Evolutionary conservation across 2,113 vertebrate species (phyloP).

Genomic region (Motacilla tschutschensis): DNA sequence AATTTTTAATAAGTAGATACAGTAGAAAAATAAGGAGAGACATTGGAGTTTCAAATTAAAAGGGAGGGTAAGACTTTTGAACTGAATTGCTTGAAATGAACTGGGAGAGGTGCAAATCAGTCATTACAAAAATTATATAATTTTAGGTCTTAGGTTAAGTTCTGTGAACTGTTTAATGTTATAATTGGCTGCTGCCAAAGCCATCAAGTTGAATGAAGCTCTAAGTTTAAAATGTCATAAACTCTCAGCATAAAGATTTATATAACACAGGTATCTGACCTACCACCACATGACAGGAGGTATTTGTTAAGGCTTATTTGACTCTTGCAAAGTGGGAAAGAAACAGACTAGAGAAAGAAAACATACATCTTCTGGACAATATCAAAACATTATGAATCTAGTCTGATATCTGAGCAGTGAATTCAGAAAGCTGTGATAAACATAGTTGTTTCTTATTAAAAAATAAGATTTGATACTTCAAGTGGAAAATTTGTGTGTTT

Average conservation of each 20-base stretch:
- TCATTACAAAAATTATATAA: conserved; percentile 73
- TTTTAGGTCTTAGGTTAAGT: conserved; percentile 72
- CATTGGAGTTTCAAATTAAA: conserved; percentile 53
- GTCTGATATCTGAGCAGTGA: conserved; percentile 67
- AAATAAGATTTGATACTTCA: conserved; percentile 63
- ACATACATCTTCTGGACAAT: conserved; percentile 85
- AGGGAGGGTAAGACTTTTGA: conserved; percentile 51
- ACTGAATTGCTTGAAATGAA: conserved; percentile 39
- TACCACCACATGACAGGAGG: conserved; percentile 71
- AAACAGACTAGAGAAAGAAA: conserved; percentile 60
- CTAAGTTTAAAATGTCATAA: conserved; percentile 77
- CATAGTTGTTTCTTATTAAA: conserved; percentile 74
- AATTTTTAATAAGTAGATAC: conserved; percentile 66
- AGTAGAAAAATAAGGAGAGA: conserved; percentile 39
- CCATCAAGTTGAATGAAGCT: conserved; percentile 71
- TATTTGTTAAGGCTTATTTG: conserved; percentile 88
- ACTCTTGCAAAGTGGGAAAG: conserved; percentile 70
- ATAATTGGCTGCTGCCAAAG: conserved; percentile 76
- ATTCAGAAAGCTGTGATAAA: conserved; percentile 78
- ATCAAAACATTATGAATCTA: conserved; percentile 80
- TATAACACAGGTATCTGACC: conserved; percentile 87
- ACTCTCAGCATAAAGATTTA: conserved; percentile 74
- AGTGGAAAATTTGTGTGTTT: conserved; percentile 61
- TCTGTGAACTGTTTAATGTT: conserved; percentile 78
- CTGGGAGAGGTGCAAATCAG: conserved; percentile 57